Base-by-base conservation (phyloP, 2,113 vertebrate genomes). In the Crotalus horridus region DNA sequence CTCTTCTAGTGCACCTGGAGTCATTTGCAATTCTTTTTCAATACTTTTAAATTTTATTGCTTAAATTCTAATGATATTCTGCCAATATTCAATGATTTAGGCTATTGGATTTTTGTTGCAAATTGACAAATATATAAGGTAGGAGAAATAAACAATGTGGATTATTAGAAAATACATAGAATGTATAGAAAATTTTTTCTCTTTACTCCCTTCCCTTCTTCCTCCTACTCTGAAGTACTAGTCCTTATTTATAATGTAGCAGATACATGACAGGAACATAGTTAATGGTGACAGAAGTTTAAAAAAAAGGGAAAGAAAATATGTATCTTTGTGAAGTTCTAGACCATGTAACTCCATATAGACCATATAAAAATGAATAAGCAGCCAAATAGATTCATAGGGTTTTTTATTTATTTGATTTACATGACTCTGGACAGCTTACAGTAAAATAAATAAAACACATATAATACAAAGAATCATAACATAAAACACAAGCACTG, bases 1-100 rank as follows among this genome's bases (percentile, higher is more conserved):
- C 64, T 89, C 29, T 11, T 89, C 90, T 93, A 48, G 90, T 91
- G 90, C 81, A 51, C 54, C n/a, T 81, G 88, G 92, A 43, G 89
- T 85, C 29, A 89, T 33, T 81, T 94, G 15, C 90, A 54, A 3
- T 4, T 6, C 89, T 43, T 43, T 33, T 91, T 90, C 61, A 93
- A 93, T 6, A 87, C 85, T 59, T 0, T 39, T 53, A 24, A 90
- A 12, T 94, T 56, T 1, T 69, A 3, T 91, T 88, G 24, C 48
- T 92, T 61, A 87, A 88, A 88, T 88, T 94, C 53, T 90, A 90
- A 21, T 94, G 26, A 92, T 54, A 6, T 92, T 13, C 1, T 39
- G 89, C 9, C 61, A 8, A n/a, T 90, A 53, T 64, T 91, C 17
- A 55, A 11, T 91, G 64, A 85, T 46, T 33, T 96, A 33, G 12